A percentile compares a stretch with the other conserved stretches of the same genome.
These are phyloP conservation scores for Cataglyphis hispanica DNA, from an alignment of 1,140 invertebrate species.

Conservation along the genomic window DNA sequence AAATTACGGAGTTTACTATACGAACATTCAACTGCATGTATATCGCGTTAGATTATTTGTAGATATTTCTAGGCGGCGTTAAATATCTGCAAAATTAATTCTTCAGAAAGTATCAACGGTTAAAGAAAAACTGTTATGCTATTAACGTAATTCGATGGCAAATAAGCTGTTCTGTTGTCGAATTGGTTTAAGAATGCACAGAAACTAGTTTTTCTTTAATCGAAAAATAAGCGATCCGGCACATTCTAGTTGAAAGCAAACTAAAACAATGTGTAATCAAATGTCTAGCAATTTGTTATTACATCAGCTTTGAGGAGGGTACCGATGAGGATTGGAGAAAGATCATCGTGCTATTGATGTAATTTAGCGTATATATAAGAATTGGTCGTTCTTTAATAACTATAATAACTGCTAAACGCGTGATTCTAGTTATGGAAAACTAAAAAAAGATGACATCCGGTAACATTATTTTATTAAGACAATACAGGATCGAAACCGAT, in stretches of 20 bases:
- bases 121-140: background rate
- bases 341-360: background rate
- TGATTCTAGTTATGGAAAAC: background rate
- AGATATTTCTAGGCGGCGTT: background rate
- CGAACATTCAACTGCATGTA: constrained; percentile 15
- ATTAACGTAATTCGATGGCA: background rate
- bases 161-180: background rate
- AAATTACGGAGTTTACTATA: constrained; percentile 9
- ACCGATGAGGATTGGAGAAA: background rate
- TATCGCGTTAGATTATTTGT: constrained; percentile 16
- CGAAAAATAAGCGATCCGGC: background rate
- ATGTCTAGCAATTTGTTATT: constrained; percentile 34
- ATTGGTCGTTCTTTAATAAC: constrained; percentile 25
- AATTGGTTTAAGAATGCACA: constrained; percentile 16
- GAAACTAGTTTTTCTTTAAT: constrained; percentile 3
- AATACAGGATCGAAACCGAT: background rate
- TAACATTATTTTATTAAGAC: constrained; percentile 7
- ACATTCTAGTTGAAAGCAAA: constrained; percentile 27
- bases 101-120: background rate
- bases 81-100: constrained; percentile 1
- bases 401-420: background rate
- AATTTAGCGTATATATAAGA: background rate
- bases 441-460: background rate
- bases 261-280: constrained; percentile 29
- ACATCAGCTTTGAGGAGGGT: background rate